phyloP scores from a whole-genome alignment of 2,797 vertebrate species.

The Chrysocyon brachyurus region DNA sequence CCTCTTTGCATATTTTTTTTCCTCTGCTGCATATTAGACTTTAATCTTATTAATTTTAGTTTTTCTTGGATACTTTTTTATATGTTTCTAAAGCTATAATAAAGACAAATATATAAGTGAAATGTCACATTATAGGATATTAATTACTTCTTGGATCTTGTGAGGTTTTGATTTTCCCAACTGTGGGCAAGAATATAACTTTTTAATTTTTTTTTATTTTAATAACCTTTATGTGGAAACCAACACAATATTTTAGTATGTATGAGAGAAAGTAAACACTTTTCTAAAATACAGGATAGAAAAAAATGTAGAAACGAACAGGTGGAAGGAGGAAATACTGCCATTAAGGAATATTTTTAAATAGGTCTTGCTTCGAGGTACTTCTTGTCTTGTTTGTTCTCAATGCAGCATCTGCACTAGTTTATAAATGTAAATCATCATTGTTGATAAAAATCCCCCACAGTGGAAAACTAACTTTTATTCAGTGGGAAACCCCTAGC shows the following conservation, averaged over 20 bases:
- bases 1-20: not conserved
- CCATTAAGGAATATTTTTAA: conserved; percentile 2
- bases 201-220: conserved; percentile 10
- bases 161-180: not conserved
- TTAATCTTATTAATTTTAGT: conserved; percentile 26
- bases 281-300: not conserved
- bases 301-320: not conserved
- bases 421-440: conserved; percentile 49
- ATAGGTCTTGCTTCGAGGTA: conserved; percentile 28
- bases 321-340: not conserved
- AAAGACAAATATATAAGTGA: not conserved
- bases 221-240: conserved; percentile 27
- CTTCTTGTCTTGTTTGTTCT: not conserved
- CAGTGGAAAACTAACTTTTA: not conserved
- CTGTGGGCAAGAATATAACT: not conserved
- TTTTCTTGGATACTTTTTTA: conserved; percentile 20
- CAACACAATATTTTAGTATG: conserved; percentile 1
- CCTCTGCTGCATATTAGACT: conserved; percentile 25
- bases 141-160: conserved; percentile 14
- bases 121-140: not conserved
- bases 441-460: conserved; percentile 43
- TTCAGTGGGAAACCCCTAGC: not conserved
- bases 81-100: not conserved
- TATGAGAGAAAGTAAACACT: not conserved
- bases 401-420: not conserved